Base-by-base conservation (phyloP, 2,113 vertebrate species). In the Aspidoscelis tigris region DNA sequence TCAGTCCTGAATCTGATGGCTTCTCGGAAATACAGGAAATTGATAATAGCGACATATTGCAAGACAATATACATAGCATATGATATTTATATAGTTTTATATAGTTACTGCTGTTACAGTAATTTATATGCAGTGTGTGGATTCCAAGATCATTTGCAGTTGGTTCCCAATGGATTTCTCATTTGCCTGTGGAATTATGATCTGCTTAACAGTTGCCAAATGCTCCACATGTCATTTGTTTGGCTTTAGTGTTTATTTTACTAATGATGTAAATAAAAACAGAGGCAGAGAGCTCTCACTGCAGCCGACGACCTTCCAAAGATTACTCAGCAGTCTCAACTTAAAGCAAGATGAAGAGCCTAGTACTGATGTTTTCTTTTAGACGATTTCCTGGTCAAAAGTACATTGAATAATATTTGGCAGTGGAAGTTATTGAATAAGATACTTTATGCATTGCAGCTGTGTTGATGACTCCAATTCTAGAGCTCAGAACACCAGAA, bases 391-490 rank as follows among this genome's bases (percentile, higher is more conserved):
- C 84, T 92, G 87, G 82, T 80, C 89, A 94, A 93, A 95, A 93
- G 88, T 94, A 95, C 92, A 88, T 81, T 84, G 88, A 94, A 92
- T 91, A 93, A 92, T 93, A 94, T 90, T 93, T 95, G 90, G 88
- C 89, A 94, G 90, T 73, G 82, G 86, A 94, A 88, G 47, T 72
- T 88, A 91, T 71, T 89, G 90, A 94, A 90, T 50, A 92, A 88
- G 90, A 39, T 88, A 91, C 69, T 95, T 96, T 95, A 95, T 95
- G 92, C 94, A 92, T 90, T 94, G 83, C 94, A 95, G 92, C 93
- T 95, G 94, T 93, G 82, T 77, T 88, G 86, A 94, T 92, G 90
- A 84, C 83, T 91, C 86, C 91, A 90, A 86, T 93, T 96, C 89
- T 87, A 81, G 78, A 80, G 77, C 61, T 94, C 88, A 89, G 86